Conservation (phyloP, 2,888 invertebrate genomes). For the Syritta pipiens region DNA sequence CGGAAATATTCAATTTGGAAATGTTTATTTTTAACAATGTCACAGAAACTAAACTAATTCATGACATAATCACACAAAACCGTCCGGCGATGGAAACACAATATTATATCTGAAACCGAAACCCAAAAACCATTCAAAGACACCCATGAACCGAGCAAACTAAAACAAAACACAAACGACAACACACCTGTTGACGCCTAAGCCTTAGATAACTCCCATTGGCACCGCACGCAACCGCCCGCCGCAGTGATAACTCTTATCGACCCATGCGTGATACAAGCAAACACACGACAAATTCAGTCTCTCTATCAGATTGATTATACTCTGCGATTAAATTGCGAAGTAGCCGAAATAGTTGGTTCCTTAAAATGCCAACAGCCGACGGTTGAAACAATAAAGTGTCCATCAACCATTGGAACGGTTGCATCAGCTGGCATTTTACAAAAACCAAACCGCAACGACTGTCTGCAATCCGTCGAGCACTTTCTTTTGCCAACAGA, state of each 20-base stretch:
- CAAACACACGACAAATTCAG: slow-evolving; percentile 1
- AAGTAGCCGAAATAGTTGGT: background rate
- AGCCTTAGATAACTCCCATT: slow-evolving; percentile 15
- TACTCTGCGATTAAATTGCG: background rate
- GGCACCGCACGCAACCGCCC: background rate
- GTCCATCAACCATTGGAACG: too few relatives aligned
- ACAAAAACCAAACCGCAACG: background rate
- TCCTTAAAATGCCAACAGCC: background rate
- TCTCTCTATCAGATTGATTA: slow-evolving; percentile 13
- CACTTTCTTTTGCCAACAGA: slow-evolving; percentile 48
- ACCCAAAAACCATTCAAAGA: too few relatives aligned
- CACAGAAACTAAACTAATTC: too few relatives aligned
- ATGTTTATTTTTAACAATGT: too few relatives aligned
- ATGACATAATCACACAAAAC: too few relatives aligned
- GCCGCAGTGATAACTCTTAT: slow-evolving; percentile 17
- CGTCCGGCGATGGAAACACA: too few relatives aligned
- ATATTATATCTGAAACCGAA: too few relatives aligned
- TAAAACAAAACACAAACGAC: slow-evolving; percentile 7
- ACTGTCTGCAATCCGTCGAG: slow-evolving; percentile 22
- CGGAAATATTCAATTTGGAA: too few relatives aligned
- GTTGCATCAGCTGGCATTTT: slow-evolving; percentile 40
- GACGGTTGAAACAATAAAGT: too few relatives aligned
- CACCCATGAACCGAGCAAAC: background rate
- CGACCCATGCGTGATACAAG: slow-evolving; percentile 24
- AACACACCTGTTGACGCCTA: slow-evolving; percentile 4